Base-by-base conservation (phyloP, 2,888 invertebrate species). In the Timema podura region DNA sequence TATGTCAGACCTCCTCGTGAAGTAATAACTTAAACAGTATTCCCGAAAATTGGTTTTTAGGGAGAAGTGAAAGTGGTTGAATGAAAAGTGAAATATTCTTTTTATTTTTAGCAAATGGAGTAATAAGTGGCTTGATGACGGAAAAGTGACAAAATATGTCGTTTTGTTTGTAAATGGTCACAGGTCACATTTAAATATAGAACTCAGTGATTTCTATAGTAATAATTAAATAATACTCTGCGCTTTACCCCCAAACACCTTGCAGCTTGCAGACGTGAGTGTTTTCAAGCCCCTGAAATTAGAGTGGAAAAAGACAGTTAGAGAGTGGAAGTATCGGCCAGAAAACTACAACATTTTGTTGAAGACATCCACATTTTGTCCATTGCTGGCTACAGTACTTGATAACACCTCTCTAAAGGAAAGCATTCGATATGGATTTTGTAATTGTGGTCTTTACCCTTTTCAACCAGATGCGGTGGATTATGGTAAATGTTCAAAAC, bases 91-190 rank as follows among this genome's bases (percentile, higher is more conserved):
- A 76, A 2, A 69, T 74, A 46, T 77, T 77, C 67, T 76, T 72
- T 70, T 74, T 75, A 15, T 77, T 70, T 70, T 71, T 70, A 67
- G 64, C n/a, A 76, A 75, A 71, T 73, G 70, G 15, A 67, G 76
- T 49, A 69, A 76, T 57, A 44, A 68, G 15, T 76, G 75, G 76
- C 10, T 73, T 11, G 11, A 15, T 54, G 67, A 73, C 11, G 64
- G 75, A 45, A 67, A 72, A 45, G 74, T 73, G 59, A 48, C 68
- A 16, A 74, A 68, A 68, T 79, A 79, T 6, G 72, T 81, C 1
- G 76, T 81, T 68, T 71, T 81, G 6, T 80, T 80, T 72, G 77
- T 81, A 45, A 80, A 80, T 71, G 78, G 79, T 9, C 77, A 77
- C 67, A 74, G 73, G 59, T 77, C 77, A 2, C 78, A 78, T 67